phyloP scores from a whole-genome alignment of 2,113 vertebrate genomes.

The Periophthalmodon schlosseri region DNA sequence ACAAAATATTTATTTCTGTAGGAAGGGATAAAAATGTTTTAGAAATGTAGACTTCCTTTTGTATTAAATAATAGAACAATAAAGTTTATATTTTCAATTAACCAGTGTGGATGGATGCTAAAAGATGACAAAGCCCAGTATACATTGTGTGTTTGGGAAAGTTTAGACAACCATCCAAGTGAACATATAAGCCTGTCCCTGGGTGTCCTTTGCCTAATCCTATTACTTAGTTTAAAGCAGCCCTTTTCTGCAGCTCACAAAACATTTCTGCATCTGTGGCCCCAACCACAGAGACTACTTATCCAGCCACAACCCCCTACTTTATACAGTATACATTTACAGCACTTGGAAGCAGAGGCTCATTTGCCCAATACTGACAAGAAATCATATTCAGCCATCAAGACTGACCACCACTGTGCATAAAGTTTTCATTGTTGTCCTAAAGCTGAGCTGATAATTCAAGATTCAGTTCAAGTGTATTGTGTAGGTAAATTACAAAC shows the following conservation, averaged over 20 bases:
- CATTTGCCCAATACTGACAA: slow-evolving; percentile 68
- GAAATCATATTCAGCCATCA: slow-evolving; percentile 52
- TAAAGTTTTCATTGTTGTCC: slow-evolving; percentile 33
- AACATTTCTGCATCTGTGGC: slow-evolving; percentile 64
- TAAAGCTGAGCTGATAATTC: background rate
- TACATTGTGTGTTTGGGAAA: slow-evolving; percentile 53
- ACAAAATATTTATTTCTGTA: slow-evolving; percentile 79
- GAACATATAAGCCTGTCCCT: slow-evolving; percentile 68
- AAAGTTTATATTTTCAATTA: slow-evolving; percentile 84
- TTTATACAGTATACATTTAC: slow-evolving; percentile 64
- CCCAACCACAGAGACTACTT: slow-evolving; percentile 57
- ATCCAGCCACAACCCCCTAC: slow-evolving; percentile 60
- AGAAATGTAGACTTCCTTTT: slow-evolving; percentile 73
- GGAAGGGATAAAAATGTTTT: slow-evolving; percentile 56
- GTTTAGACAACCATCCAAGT: slow-evolving; percentile 64
- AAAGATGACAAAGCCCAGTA: slow-evolving; percentile 57
- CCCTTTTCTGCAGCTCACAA: slow-evolving; percentile 62
- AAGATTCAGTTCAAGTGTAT: background rate
- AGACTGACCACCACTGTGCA: slow-evolving; percentile 63
- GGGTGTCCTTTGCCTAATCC: slow-evolving; percentile 74
- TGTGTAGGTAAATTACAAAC: background rate
- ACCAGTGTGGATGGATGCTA: slow-evolving; percentile 52
- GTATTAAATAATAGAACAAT: slow-evolving; percentile 78
- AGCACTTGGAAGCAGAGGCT: slow-evolving; percentile 58
- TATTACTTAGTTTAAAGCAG: slow-evolving; percentile 69